Evolutionary conservation across 2,113 vertebrate genomes (phyloP), one percentile per base, ranked within the genome.

Genomic region (Carassius auratus): DNA sequence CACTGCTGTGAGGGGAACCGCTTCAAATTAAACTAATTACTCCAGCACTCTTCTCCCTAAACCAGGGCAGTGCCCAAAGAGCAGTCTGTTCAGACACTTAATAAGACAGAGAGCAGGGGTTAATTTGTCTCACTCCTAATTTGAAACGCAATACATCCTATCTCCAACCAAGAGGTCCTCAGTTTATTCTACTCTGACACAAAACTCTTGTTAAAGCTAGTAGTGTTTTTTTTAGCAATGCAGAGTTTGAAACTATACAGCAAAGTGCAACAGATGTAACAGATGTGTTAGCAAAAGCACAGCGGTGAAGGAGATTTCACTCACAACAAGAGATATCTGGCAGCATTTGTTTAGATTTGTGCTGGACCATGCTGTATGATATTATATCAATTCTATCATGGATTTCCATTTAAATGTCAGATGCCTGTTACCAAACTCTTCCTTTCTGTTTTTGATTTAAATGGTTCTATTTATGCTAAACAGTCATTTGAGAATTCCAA

Each of bases 11-110:
- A 93, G 93, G 84, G 59, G 91, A 92, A 94, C 91, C 90, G 81
- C 88, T 78, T 82, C 86, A 93, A 92, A 90, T 91, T 85, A 93
- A 94, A 94, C 92, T 92, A 95, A 94, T 94, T 93, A 94, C 92
- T 91, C 92, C 90, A 91, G 83, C 21, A 85, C 68, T 81, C 50
- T 81, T 86, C 77, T 87, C 69, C 62, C 76, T 21, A 85, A 80
- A 38, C 87, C n/a, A 79, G 42, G 17, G 79, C 80, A 88, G 61
- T 66, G 64, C 55, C 84, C 76, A 86, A 69, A 87, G 84, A 83
- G 83, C 75, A 66, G 30, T 69, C 80, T 55, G 45, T 85, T 79
- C 55, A 85, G 77, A 83, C 36, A 62, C 84, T 48, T 52, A 74
- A 76, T 79, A 68, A 73, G 55, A 75, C 61, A 55, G 48, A 86